phyloP scores from a whole-genome alignment of 2,888 invertebrate genomes.

The Tridacna crocea region DNA sequence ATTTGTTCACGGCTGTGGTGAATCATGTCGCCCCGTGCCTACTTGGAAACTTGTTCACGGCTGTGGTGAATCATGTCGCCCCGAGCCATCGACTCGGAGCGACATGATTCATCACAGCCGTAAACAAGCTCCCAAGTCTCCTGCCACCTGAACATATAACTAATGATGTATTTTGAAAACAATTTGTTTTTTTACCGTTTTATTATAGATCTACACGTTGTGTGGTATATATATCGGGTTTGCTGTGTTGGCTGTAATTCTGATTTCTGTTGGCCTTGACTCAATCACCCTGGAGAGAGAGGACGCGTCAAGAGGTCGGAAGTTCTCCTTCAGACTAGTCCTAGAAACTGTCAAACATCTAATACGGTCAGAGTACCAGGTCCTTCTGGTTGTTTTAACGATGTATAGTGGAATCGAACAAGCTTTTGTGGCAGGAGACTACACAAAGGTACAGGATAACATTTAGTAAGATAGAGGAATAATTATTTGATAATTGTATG shows the following conservation, averaged over 20 bases:
- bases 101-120: too few relatives aligned
- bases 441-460: constrained; percentile 84
- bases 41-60: too few relatives aligned
- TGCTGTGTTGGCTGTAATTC: constrained; percentile 92
- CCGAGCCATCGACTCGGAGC: too few relatives aligned
- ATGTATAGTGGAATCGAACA: constrained; percentile 99
- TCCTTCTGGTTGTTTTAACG: constrained; percentile 96
- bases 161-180: too few relatives aligned
- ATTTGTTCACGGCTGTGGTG: too few relatives aligned
- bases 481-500: not conserved
- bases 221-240: constrained; percentile 95
- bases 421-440: constrained; percentile 94
- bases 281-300: constrained; percentile 77
- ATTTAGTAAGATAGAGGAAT: not conserved
- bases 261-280: constrained; percentile 95
- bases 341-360: constrained; percentile 93
- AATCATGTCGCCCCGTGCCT: too few relatives aligned
- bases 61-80: too few relatives aligned
- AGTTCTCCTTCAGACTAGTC: constrained; percentile 67
- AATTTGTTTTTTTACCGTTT: too few relatives aligned
- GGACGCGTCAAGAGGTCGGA: constrained; percentile 36
- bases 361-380: constrained; percentile 93
- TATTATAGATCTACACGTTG: constrained; percentile 92
- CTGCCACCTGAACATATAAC: too few relatives aligned
- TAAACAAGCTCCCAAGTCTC: too few relatives aligned